Percentiles rank a stretch among this genome's conserved stretches.
These are phyloP conservation scores for Monochamus alternatus DNA, from an alignment of 2,888 invertebrate species.

Conservation along the genomic window DNA sequence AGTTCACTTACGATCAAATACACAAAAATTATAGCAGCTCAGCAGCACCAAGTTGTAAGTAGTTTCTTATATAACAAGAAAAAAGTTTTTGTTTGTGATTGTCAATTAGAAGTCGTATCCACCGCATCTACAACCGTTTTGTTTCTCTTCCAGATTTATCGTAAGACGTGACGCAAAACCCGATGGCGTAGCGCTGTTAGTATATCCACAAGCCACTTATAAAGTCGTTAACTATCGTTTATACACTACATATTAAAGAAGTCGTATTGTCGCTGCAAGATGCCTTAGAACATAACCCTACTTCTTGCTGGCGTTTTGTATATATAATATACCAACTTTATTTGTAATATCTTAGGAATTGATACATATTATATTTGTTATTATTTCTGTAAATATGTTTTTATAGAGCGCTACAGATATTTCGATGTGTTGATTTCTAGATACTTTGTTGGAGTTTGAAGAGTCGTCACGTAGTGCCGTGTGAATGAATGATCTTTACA, in stretches of 20 bases:
- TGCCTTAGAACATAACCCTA: conserved; percentile 64
- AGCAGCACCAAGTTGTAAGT: conserved; percentile 70
- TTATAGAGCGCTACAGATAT: conserved; percentile 40
- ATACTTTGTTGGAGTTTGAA: conserved; percentile 30
- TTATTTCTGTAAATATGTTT: conserved; percentile 52
- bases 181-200: conserved; percentile 54
- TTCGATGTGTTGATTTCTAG: conserved; percentile 36
- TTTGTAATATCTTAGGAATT: conserved; percentile 63
- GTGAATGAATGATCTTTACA: conserved; percentile 17
- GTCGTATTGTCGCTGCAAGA: conserved; percentile 60
- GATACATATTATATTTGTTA: conserved; percentile 57
- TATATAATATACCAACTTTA: conserved; percentile 58
- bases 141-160: conserved; percentile 67
- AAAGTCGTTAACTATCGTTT: conserved; percentile 62
- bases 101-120: too few species aligned
- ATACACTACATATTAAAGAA: conserved; percentile 60
- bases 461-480: conserved; percentile 27
- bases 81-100: not conserved
- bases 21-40: conserved; percentile 78
- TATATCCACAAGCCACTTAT: conserved; percentile 53
- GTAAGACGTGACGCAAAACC: conserved; percentile 61
- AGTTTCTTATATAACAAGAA: conserved; percentile 34
- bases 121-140: not conserved
- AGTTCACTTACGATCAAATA: conserved; percentile 98
- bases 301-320: conserved; percentile 66